Evolutionary conservation across 2,888 invertebrate genomes (phyloP).

Genomic region (Rotaria macrura): DNA sequence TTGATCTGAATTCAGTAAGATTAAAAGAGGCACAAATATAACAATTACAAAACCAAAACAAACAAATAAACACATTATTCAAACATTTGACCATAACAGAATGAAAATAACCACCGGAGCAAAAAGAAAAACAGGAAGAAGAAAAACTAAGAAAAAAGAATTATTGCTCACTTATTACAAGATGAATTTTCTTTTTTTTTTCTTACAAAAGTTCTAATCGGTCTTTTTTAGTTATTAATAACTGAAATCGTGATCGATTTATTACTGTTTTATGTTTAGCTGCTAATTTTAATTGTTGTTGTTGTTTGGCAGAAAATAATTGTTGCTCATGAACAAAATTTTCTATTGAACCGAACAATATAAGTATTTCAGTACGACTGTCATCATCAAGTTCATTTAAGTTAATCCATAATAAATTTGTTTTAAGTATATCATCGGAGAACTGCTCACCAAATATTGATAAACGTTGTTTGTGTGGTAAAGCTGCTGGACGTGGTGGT

Average conservation of each 20-base stretch:
- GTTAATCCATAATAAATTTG: neutral
- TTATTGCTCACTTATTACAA: neutral
- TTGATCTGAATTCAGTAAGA: neutral
- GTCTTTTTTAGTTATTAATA: neutral
- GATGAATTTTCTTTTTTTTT: neutral
- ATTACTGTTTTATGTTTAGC: neutral
- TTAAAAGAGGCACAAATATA: neutral
- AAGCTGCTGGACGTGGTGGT: neutral
- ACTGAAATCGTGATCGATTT: neutral
- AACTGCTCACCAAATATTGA: neutral
- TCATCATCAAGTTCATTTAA: conserved; percentile 6
- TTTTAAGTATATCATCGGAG: neutral
- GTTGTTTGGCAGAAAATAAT: neutral
- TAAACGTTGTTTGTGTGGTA: neutral
- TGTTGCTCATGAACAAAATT: neutral
- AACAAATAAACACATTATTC: too few relatives aligned
- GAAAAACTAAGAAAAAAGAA: neutral
- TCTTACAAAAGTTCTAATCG: neutral
- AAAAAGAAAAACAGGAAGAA: too few relatives aligned
- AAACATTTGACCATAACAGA: neutral
- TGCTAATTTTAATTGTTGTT: neutral
- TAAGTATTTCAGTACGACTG: neutral
- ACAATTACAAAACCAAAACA: neutral
- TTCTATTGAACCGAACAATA: neutral
- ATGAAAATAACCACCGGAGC: neutral